Evolutionary conservation across 2,113 vertebrate genomes (phyloP).

Genomic region (Anarrhichthys ocellatus): DNA sequence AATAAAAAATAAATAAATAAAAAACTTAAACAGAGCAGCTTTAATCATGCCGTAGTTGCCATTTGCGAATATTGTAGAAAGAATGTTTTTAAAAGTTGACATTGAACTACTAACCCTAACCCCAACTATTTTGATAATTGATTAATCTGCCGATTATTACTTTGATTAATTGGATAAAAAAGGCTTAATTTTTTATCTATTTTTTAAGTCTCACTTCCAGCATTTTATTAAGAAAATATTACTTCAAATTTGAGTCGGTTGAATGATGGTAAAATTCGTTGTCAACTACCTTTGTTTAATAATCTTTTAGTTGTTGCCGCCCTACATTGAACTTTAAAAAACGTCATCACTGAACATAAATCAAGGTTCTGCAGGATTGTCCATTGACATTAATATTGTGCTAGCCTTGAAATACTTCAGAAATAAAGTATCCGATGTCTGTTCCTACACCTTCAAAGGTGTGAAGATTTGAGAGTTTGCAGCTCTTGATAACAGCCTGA

Average conservation of each 20-base stretch:
- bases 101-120: not conserved
- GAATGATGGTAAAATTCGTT: too few relatives aligned
- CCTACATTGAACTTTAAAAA: not conserved
- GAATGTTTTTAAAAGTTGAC: not conserved
- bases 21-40: not conserved
- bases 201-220: not conserved
- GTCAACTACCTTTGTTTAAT: too few relatives aligned
- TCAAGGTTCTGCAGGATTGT: not conserved
- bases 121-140: not conserved
- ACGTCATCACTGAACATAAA: not conserved
- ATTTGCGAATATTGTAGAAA: not conserved
- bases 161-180: too few relatives aligned
- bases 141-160: not conserved
- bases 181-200: not conserved
- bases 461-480: not conserved
- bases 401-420: not conserved
- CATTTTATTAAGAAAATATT: not conserved
- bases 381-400: not conserved
- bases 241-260: too few relatives aligned
- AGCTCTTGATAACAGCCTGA: not conserved
- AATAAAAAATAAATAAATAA: not conserved
- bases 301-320: not conserved
- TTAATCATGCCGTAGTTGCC: not conserved
- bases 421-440: slow-evolving; percentile 1
- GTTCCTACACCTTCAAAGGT: not conserved